phyloP scores from a whole-genome alignment of 2,888 invertebrate genomes.

The Eretmocerus hayati region DNA sequence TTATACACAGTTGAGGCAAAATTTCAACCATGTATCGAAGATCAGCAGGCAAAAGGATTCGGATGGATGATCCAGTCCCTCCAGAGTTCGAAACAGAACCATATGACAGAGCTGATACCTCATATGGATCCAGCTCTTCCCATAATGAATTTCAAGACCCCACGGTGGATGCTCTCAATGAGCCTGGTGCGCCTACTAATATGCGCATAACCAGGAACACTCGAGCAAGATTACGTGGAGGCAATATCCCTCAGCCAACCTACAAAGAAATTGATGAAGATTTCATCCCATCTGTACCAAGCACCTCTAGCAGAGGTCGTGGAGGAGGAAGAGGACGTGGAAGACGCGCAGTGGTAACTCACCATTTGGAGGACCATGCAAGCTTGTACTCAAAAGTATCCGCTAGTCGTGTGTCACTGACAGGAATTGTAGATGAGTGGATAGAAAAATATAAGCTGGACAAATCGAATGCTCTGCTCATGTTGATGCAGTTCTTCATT shows the following conservation, averaged over 20 bases:
- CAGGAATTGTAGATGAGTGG: constrained; percentile 95
- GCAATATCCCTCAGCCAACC: constrained; percentile 41
- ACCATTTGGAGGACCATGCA: constrained; percentile 64
- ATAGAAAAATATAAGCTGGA: constrained; percentile 95
- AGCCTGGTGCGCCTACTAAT: constrained; percentile 33
- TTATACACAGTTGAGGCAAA: neutral
- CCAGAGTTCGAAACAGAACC: constrained; percentile 75
- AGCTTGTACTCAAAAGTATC: constrained; percentile 78
- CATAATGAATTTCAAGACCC: constrained; percentile 16
- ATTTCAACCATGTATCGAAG: constrained; percentile 61
- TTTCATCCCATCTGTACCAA: constrained; percentile 30
- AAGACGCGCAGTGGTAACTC: constrained; percentile 32
- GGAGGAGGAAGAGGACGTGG: constrained; percentile 49
- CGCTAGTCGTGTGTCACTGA: constrained; percentile 74
- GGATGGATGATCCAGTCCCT: constrained; percentile 82
- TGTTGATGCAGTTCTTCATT: constrained; percentile 97
- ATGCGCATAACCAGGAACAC: constrained; percentile 47
- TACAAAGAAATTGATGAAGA: constrained; percentile 43
- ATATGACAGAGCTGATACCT: constrained; percentile 47
- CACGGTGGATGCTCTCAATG: neutral
- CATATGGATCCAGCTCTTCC: constrained; percentile 21
- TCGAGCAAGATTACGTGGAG: constrained; percentile 44
- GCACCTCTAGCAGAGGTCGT: constrained; percentile 28
- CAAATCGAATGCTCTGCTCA: constrained; percentile 82
- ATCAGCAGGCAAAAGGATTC: constrained; percentile 80